Evolutionary conservation across 2,888 invertebrate species (phyloP).

Genomic region (Pediacus dermestoides): DNA sequence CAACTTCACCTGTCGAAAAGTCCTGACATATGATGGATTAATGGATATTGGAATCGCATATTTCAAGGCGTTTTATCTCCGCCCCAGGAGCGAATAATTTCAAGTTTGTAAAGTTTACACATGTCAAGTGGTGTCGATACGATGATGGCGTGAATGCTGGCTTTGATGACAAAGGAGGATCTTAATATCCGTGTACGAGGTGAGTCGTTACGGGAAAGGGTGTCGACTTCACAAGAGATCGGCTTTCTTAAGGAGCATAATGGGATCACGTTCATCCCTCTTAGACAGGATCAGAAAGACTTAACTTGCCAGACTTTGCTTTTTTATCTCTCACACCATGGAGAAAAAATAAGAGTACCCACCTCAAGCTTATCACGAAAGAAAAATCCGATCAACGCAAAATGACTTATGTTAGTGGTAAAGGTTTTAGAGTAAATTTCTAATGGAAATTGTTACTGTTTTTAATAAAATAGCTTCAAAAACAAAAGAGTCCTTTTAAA

Average conservation of each 20-base stretch:
- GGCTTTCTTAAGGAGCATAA: slow-evolving; percentile 51
- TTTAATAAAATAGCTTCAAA: no score
- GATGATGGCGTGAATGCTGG: slow-evolving; percentile 36
- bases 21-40: slow-evolving; percentile 71
- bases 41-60: slow-evolving; percentile 73
- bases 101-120: slow-evolving; percentile 45
- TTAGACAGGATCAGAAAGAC: slow-evolving; percentile 47
- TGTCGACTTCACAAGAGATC: slow-evolving; percentile 50
- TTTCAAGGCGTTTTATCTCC: slow-evolving; percentile 49
- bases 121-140: slow-evolving; percentile 49
- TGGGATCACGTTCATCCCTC: slow-evolving; percentile 52
- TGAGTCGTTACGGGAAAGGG: slow-evolving; percentile 45
- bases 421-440: no score
- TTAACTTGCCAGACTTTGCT: slow-evolving; percentile 44
- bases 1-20: slow-evolving; percentile 32
- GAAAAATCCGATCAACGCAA: no score
- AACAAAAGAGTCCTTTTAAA: no score
- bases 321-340: no score
- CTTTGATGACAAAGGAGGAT: slow-evolving; percentile 47
- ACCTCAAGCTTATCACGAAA: no score
- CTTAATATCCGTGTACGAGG: slow-evolving; percentile 47
- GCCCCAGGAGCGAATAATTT: slow-evolving; percentile 40
- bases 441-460: no score
- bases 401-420: no score
- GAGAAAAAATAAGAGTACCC: no score